Evolutionary conservation across 1,140 invertebrate genomes (phyloP), one percentile per base, ranked within the genome.

Genomic region (Battus philenor): DNA sequence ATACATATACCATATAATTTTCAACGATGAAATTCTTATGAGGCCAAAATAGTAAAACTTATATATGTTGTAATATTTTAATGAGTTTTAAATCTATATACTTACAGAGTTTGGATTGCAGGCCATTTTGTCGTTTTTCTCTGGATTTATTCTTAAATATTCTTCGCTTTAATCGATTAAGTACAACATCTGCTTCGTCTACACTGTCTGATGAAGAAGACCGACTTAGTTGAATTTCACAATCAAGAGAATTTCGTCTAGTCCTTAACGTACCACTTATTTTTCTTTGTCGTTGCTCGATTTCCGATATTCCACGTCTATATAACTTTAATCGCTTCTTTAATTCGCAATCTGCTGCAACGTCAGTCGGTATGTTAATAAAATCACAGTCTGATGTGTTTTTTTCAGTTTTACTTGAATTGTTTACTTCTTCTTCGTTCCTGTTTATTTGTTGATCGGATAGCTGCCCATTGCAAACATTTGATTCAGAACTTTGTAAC

Each of bases 141-240:
- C 81, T 71, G 13, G 75, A 67, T 61, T 83, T 87, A 59, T 86
- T 87, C 55, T 77, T 84, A 33, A 85, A 68, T 65, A 87, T 87
- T 52, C 86, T 73, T 53, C 86, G 71, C 59, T 79, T 81, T 36
- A 87, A 67, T 24, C 86, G 71, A 66, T 75, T 86, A 30, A 87
- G 75, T 49, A 87, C 76, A 39, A 81, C 55, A 58, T 87, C 86
- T 12, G 82, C 86, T 54, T 87, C 86, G 50, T 87, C 86, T 15
- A 86, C 65, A 66, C 84, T 87, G 53, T 87, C 86, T 13, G 86
- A 87, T 20, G 86, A 87, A 24, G 83, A 83, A 50, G 75, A 80
- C 33, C 68, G 61, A 46, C 39, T 57, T 49, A 69, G 54, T 51
- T 52, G 60, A 54, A 70, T 65, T 47, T 46, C 61, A 52, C 65